Evolutionary conservation across 2,113 vertebrate genomes (phyloP).

Genomic region (Bubo bubo): DNA sequence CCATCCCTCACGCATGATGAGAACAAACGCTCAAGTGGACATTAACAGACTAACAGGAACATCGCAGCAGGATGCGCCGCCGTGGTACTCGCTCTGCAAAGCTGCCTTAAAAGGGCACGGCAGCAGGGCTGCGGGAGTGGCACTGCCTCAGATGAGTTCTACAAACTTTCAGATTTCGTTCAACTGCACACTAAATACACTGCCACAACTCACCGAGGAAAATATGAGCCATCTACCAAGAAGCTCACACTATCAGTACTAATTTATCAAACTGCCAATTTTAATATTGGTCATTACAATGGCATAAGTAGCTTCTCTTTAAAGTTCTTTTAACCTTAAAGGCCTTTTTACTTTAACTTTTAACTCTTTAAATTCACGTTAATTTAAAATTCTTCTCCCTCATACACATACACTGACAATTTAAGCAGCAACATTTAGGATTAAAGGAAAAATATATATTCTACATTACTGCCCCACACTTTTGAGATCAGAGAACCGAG

Average conservation of each 20-base stretch:
- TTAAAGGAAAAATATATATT: background rate
- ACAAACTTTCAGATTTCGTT: background rate
- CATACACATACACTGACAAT: background rate
- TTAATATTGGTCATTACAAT: background rate
- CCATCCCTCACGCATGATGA: rapidly evolving
- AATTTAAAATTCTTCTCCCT: background rate
- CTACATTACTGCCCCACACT: too few relatives aligned
- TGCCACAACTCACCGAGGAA: background rate
- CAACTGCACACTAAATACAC: background rate
- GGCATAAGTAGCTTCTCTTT: background rate
- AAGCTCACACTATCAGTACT: background rate
- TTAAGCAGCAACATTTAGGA: background rate
- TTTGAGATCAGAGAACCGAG: background rate
- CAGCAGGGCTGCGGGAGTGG: background rate
- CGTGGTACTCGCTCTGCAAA: rapidly evolving
- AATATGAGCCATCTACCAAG: background rate
- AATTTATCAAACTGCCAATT: background rate
- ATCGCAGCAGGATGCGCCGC: rapidly evolving
- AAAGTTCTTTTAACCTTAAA: background rate
- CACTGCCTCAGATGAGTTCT: background rate
- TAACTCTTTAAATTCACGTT: background rate
- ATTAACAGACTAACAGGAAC: rapidly evolving
- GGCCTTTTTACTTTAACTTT: background rate
- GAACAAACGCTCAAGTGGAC: rapidly evolving
- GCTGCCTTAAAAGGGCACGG: background rate